Base-by-base conservation (phyloP, 1,140 invertebrate genomes). In the Tribolium castaneum region DNA sequence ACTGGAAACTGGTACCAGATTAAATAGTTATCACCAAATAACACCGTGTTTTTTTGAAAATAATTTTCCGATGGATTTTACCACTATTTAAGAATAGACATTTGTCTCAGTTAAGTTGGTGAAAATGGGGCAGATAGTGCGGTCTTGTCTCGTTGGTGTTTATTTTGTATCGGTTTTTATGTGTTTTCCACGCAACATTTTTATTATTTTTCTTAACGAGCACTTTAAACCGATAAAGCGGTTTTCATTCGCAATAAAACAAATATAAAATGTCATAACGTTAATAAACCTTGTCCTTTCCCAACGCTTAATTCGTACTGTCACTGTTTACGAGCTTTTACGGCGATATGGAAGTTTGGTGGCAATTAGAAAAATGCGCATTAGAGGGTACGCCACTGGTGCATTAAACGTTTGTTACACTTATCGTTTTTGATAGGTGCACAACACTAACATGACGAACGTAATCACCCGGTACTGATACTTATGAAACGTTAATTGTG, bases 401-500 rank as follows among this genome's bases (percentile, higher is more conserved):
- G 30, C 59, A 35, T 66, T 66, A 66, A 66, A 66, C 30, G 30
- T 66, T 66, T 66, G 59, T 66, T 66, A 66, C 59, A 66, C 59
- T 66, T 66, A 66, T 66, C 59, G 59, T 66, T 66, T 66, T 66
- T 66, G 59, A 66, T 66, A 66, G 59, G 59, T 66, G 30, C 59
- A 66, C 59, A 66, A 35, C 30, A 22, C 54, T 45, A 59, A 59
- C 54, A 59, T 25, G 54, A 59, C 39, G 39, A 59, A 25, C 54
- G 59, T 66, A 66, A 66, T 66, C 59, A 66, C 59, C 30, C 59
- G 59, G 59, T 66, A 66, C 59, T 66, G 59, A 66, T 66, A 66
- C 59, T 66, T 66, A 66, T 66, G 59, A 66, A 66, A 66, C 59
- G 59, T 35, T 66, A 66, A 66, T 66, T 66, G 59, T 66, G 59